Conservation (phyloP, 1,140 invertebrate genomes). For the Dendrolimus punctatus region DNA sequence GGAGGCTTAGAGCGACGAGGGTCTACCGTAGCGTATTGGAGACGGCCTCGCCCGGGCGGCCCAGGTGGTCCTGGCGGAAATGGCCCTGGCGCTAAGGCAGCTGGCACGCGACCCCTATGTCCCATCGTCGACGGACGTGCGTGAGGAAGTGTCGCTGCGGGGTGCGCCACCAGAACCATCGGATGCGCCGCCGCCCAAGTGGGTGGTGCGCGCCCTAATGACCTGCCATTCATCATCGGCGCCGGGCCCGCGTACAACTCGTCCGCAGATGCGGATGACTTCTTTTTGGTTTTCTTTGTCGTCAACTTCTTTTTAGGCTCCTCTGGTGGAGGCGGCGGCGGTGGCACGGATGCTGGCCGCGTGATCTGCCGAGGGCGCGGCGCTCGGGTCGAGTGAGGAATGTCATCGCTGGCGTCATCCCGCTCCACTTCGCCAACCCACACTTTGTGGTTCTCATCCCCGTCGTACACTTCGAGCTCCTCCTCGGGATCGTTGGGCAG, state of each 20-base stretch:
- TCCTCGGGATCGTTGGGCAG: constrained; percentile 78
- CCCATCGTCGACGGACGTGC: constrained; percentile 49
- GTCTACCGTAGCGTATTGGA: constrained; percentile 77
- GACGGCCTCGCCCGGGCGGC: constrained; percentile 68
- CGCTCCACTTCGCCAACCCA: constrained; percentile 88
- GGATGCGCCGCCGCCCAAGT: constrained; percentile 65
- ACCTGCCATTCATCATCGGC: constrained; percentile 68
- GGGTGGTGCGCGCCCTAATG: constrained; percentile 62
- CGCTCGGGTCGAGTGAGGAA: constrained; percentile 83
- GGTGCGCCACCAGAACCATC: constrained; percentile 70
- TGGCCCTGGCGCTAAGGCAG: constrained; percentile 37
- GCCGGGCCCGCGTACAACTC: constrained; percentile 56
- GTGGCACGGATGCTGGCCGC: constrained; percentile 83
- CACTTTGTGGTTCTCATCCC: constrained; percentile 94
- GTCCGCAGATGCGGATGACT: constrained; percentile 54
- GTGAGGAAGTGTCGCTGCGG: constrained; percentile 71
- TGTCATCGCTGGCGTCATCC: constrained; percentile 80
- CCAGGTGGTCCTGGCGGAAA: constrained; percentile 63
- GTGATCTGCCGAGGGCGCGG: constrained; percentile 85
- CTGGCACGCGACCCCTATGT: constrained; percentile 46
- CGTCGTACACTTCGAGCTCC: constrained; percentile 86
- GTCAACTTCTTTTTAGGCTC: constrained; percentile 73
- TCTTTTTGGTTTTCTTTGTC: constrained; percentile 72
- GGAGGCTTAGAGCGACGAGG: constrained; percentile 81
- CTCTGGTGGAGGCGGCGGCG: constrained; percentile 82